Base-by-base conservation (phyloP, 37 sponge, comb jelly and placozoan species). In the Agelas oroides region DNA sequence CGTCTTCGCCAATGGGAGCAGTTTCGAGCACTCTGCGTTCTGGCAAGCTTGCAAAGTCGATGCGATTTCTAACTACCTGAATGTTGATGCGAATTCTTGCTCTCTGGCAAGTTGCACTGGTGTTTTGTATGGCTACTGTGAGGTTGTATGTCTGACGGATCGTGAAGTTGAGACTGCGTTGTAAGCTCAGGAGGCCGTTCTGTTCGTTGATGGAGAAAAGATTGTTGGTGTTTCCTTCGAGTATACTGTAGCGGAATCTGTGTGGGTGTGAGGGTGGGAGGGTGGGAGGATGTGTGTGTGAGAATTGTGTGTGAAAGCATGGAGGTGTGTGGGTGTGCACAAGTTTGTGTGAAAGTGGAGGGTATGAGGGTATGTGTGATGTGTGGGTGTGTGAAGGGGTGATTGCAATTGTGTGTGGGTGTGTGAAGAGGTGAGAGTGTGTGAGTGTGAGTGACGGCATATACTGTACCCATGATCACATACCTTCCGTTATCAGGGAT, bases 81-180 rank as follows among this genome's bases (percentile, higher is more conserved):
- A 95, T 53, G 16, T 73, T 56, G 33, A 92, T 71, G 8, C 52
- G 58, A 24, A 76, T 72, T 36, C 85, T 76, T 0, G 75, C 78
- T 46, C 83, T 46, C 71, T 93, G 89, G 57, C 89, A 88, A 31
- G 18, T 20, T 12, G 69, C 66, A 20, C 77, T 46, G 21, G 27
- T 34, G 35, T 81, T 93, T 56, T 85, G 69, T 15, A 86, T 89
- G 15, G 78, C 56, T 20, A 93, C 54, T 57, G 55, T 61, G 23
- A 84, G 68, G 23, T 39, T 36, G 70, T 85, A 90, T 28, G 34
- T 24, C 52, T 57, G 57, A n/a, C 12, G 32, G 23, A 1, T 65
- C 66, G 14, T 15, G 19, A 62, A 37, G 68, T 21, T 84, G 57
- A 56, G 17, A 56, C 14, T 56, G 14, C 17, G 17, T 46, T 28